Conservation (phyloP, 2,888 invertebrate genomes). For the Eupithecia vulgata region DNA sequence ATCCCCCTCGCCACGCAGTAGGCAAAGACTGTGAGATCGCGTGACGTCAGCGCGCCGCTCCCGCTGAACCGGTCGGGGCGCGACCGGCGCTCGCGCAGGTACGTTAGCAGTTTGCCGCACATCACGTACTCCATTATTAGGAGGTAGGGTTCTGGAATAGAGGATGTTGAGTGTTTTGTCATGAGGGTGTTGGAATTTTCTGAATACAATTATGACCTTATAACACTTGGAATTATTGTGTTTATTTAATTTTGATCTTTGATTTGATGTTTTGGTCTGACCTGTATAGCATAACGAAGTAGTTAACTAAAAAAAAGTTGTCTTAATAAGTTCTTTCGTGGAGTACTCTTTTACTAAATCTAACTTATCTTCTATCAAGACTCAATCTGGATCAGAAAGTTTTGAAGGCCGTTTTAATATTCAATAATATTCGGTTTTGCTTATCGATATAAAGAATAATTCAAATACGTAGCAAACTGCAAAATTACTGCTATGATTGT, state of each 20-base stretch:
- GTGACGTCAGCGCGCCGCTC: conserved; percentile 86
- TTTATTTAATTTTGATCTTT: too few species aligned
- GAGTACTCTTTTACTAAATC: not conserved
- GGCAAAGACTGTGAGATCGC: conserved; percentile 91
- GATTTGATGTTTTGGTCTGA: too few species aligned
- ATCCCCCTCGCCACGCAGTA: conserved; percentile 93
- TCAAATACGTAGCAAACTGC: too few species aligned
- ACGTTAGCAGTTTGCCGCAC: conserved; percentile 91
- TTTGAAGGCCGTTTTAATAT: not conserved
- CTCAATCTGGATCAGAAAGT: not conserved
- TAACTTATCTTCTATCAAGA: not conserved
- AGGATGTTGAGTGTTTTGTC: not conserved
- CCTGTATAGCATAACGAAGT: too few species aligned
- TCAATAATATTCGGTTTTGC: too few species aligned
- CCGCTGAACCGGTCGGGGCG: conserved; percentile 86
- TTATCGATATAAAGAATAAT: too few species aligned
- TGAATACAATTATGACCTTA: too few species aligned
- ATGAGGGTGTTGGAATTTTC: not conserved
- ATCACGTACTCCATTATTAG: conserved; percentile 94
- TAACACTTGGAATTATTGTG: too few species aligned
- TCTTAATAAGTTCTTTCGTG: not conserved
- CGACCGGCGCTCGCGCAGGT: conserved; percentile 86
- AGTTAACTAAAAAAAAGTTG: not conserved
- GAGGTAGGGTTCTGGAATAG: conserved; percentile 89
- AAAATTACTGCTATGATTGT: too few species aligned